Base-by-base conservation (phyloP, 2,888 invertebrate species). In the Erebia aethiops region DNA sequence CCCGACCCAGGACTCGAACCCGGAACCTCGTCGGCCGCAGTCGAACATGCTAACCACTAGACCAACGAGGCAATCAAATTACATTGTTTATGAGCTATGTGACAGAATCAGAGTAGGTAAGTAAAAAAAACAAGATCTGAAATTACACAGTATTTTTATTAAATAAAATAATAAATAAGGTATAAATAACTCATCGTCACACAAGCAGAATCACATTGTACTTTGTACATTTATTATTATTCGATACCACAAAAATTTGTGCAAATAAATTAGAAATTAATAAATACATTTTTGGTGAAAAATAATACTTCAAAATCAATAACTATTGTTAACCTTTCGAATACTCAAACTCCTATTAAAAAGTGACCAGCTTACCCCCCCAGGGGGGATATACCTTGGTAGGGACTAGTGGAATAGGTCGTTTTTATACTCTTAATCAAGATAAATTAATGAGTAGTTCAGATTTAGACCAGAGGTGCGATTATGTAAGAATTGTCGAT, bases 271-370 rank as follows among this genome's bases (percentile, higher is more conserved):
- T 63, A 51, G 9, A 54, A 52, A 64, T 35, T 7, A 54, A 64
- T 35, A 64, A 54, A 64, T 41, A 64, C 41, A 41, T 64, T 64
- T 64, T 64, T 64, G 64, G 64, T 64, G 49, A 49, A 62, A 62
- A 62, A 62, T 62, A 62, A 46, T 62, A 49, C 62, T 60, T 60
- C 3, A 16, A 9, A 41, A 16, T 60, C 35, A 35, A 35, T 35
- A 35, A 35, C 35, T 10, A 18, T 52, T 14, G 1, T 21, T 26
- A 11, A 60, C 2, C 16, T n/a, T 4, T 4, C 5, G 41, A 60
- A 41, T 41, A 41, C 41, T 16, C 10, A 60, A 41, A 41, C 41
- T 9, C 9, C 16, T 18, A 18, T 16, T n/a, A 16, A 1, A 16
- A 52, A 1, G 7, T 52, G 8, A 52, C n/a, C 16, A 8, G n/a